Evolutionary conservation across 2,888 invertebrate genomes (phyloP).

Genomic region (Pachydiplax longipennis): DNA sequence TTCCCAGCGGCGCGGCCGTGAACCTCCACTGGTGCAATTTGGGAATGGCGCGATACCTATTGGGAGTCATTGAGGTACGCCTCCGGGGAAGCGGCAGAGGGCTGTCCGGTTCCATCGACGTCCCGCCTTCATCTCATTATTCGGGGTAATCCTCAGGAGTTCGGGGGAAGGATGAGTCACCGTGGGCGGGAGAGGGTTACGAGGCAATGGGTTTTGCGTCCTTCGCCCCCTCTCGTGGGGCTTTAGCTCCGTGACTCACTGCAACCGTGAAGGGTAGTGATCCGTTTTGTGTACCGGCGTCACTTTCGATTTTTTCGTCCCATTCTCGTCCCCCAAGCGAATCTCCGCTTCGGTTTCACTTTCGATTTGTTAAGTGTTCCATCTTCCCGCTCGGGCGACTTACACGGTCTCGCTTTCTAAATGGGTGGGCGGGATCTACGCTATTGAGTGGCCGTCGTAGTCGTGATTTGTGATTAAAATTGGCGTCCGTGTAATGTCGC

Average conservation of each 20-base stretch:
- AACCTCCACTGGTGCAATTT: conserved; percentile 2
- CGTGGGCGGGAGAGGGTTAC: neutral
- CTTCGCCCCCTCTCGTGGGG: neutral
- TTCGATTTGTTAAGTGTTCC: neutral
- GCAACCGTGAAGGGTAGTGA: neutral
- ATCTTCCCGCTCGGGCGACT: too few species aligned
- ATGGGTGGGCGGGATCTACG: too few species aligned
- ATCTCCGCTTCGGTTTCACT: neutral
- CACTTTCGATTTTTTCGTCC: neutral
- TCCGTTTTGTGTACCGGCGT: neutral
- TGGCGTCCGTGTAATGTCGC: too few species aligned
- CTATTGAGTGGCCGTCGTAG: too few species aligned
- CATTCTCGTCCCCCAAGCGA: neutral
- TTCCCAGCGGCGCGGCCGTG: neutral
- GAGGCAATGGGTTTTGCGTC: neutral
- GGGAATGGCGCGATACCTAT: neutral
- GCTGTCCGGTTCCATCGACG: neutral
- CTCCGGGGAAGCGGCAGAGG: neutral
- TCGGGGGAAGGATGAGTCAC: conserved; percentile 16
- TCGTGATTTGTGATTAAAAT: too few species aligned
- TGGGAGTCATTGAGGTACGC: conserved; percentile 12
- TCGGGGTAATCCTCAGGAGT: conserved; percentile 21
- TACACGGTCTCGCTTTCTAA: too few species aligned
- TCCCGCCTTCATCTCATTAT: conserved; percentile 18
- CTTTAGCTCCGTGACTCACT: conserved; percentile 17